phyloP scores from a whole-genome alignment of 2,888 invertebrate species.

The Anarsia innoxiella region DNA sequence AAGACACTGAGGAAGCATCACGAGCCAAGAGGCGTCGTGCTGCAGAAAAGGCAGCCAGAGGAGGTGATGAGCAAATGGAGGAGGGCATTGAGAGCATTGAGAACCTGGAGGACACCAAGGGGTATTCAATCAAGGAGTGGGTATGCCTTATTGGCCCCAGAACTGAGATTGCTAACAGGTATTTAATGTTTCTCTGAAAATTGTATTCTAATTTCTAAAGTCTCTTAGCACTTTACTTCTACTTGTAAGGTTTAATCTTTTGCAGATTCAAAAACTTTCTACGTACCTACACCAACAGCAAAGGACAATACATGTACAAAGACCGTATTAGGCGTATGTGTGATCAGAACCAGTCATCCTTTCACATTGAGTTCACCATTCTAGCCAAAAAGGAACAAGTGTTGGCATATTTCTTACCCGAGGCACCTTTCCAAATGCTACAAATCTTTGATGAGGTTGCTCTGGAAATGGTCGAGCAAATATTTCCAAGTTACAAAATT shows the following conservation, averaged over 20 bases:
- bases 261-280: slow-evolving; percentile 90
- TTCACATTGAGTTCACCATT: slow-evolving; percentile 94
- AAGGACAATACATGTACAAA: slow-evolving; percentile 91
- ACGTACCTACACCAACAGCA: slow-evolving; percentile 90
- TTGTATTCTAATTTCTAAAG: too few relatives aligned
- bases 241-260: too few relatives aligned
- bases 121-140: slow-evolving; percentile 96
- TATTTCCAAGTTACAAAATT: slow-evolving; percentile 96
- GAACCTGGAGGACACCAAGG: slow-evolving; percentile 98
- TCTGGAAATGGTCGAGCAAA: slow-evolving; percentile 92
- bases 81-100: slow-evolving; percentile 96
- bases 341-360: slow-evolving; percentile 91
- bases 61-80: slow-evolving; percentile 83
- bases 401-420: slow-evolving; percentile 96
- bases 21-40: slow-evolving; percentile 82
- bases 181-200: too few relatives aligned
- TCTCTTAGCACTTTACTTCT: too few relatives aligned
- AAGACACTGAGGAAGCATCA: slow-evolving; percentile 80
- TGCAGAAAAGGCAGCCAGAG: slow-evolving; percentile 92
- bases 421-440: slow-evolving; percentile 97
- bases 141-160: slow-evolving; percentile 96
- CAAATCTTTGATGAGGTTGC: slow-evolving; percentile 95
- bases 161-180: slow-evolving; percentile 95
- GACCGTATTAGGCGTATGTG: slow-evolving; percentile 97
- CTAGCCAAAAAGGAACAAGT: slow-evolving; percentile 94